Percentiles rank a stretch among this genome's conserved stretches.
Evolutionary conservation across 1,140 invertebrate species (phyloP).

Genomic region (Drosophila suzukii): DNA sequence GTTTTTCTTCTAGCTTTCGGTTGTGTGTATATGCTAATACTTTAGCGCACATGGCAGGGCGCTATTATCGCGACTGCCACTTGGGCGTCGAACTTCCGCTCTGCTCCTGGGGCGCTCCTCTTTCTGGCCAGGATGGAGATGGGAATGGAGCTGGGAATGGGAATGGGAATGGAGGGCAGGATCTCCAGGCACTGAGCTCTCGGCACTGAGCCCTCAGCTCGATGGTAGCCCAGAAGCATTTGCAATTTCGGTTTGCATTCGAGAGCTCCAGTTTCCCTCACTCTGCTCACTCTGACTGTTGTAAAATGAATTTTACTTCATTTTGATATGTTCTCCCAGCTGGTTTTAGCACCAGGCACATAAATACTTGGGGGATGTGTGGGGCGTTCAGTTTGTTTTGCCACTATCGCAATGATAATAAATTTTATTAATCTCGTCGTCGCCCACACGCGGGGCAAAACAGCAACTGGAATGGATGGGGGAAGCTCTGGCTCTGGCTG

Average conservation of each 20-base stretch:
- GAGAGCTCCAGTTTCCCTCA: slow-evolving; percentile 22
- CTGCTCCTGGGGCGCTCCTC: slow-evolving; percentile 14
- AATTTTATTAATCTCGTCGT: slow-evolving; percentile 80
- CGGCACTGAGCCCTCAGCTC: slow-evolving; percentile 41
- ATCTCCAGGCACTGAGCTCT: slow-evolving; percentile 36
- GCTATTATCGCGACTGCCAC: slow-evolving; percentile 80
- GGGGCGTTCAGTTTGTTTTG: slow-evolving; percentile 62
- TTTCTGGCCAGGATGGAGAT: slow-evolving; percentile 5
- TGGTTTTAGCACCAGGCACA: slow-evolving; percentile 61
- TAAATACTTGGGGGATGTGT: slow-evolving; percentile 67
- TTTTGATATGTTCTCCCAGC: slow-evolving; percentile 80
- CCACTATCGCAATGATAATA: slow-evolving; percentile 79
- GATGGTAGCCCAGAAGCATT: slow-evolving; percentile 65
- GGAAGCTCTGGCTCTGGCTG: slow-evolving; percentile 34
- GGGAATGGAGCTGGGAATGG: slow-evolving; percentile 12
- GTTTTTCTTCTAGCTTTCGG: slow-evolving; percentile 54
- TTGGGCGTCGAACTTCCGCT: slow-evolving; percentile 82
- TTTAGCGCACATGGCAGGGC: slow-evolving; percentile 77
- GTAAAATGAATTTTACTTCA: slow-evolving; percentile 83
- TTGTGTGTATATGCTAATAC: slow-evolving; percentile 74
- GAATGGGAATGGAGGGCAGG: slow-evolving; percentile 23
- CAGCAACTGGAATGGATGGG: slow-evolving; percentile 30
- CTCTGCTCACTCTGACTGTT: slow-evolving; percentile 34
- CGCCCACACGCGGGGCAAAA: slow-evolving; percentile 24
- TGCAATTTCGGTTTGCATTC: slow-evolving; percentile 68